Base-by-base conservation (phyloP, 2,888 invertebrate genomes). In the Plebejus anna region DNA sequence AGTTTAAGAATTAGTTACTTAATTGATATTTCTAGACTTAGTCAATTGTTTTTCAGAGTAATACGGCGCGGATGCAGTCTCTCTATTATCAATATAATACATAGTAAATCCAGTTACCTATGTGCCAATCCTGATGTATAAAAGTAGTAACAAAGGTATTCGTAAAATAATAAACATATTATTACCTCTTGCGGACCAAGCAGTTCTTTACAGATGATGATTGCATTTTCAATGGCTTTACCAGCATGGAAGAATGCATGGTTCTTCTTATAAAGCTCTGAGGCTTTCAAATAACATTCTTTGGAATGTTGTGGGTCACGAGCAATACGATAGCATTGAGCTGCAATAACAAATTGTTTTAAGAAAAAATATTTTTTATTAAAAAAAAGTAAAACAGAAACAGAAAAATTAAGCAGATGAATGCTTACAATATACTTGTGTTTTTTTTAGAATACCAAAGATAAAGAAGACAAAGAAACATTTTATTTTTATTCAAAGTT, bases 161-260 rank as follows among this genome's bases (percentile, higher is more conserved):
- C 71, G 42, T 22, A 61, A 22, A 22, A 11, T 22, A 28, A 9
- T 61, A 28, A 59, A 75, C 59, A 57, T 80, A 22, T 22, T 22
- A 22, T 22, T 22, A 94, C 93, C 86, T 92, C 90, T 11, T 90
- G 88, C 4, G 89, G 82, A 0, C 83, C 76, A 0, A 87, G 79
- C 0, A 79, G 82, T 75, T 92, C 95, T 84, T 97, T 97, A 86
- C 96, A 95, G 70, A 97, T 95, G 75, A 98, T 89, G 32, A 97
- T 94, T 36, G 97, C 97, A 88, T 98, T 98, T 87, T 99, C 99
- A 82, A 97, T 90, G 73, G 97, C 96, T 95, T 98, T 98, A 13
- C 97, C 99, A 9, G 99, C 98, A 91, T 98, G 98, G 90, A 98
- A 99, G 90, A 96, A 96, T 80, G 98, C 95, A 88, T 96, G 95